These are phyloP conservation scores for Myotis planiceps DNA, from an alignment of 2,797 vertebrate genomes.

Conservation along the genomic window DNA sequence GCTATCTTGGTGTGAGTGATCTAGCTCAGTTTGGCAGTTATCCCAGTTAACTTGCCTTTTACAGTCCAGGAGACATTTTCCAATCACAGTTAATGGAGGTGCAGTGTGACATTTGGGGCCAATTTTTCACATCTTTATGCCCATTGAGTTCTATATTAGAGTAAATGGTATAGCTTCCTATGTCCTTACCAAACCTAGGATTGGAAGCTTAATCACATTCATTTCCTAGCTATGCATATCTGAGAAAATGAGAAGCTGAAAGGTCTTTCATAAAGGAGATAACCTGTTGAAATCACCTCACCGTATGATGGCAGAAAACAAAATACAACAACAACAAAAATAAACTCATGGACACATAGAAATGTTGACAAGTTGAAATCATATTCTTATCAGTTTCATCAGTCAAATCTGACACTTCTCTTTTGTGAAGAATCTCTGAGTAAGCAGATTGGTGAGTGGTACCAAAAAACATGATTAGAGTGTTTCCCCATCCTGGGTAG, in stretches of 20 bases:
- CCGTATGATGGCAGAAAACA: not conserved
- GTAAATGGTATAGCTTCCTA: not conserved
- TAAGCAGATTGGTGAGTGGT: not conserved
- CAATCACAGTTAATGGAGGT: not conserved
- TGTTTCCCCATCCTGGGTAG: not conserved
- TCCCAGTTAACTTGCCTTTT: not conserved
- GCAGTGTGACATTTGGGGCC: not conserved
- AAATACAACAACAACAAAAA: not conserved
- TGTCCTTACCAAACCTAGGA: not conserved
- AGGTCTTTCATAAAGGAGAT: not conserved
- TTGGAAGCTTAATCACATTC: not conserved
- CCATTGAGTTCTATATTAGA: not conserved
- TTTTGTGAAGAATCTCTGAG: not conserved
- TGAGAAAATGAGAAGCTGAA: not conserved
- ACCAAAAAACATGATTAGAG: not conserved
- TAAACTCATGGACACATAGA: not conserved
- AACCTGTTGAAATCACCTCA: not conserved
- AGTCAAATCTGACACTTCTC: not conserved
- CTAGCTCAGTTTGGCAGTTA: not conserved
- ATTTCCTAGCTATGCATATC: not conserved
- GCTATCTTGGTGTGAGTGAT: not conserved
- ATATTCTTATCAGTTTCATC: not conserved
- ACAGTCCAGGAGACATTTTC: not conserved
- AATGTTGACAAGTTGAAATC: not conserved
- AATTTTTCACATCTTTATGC: not conserved